phyloP scores from a whole-genome alignment of 2,888 invertebrate genomes.

The Encarsia formosa region DNA sequence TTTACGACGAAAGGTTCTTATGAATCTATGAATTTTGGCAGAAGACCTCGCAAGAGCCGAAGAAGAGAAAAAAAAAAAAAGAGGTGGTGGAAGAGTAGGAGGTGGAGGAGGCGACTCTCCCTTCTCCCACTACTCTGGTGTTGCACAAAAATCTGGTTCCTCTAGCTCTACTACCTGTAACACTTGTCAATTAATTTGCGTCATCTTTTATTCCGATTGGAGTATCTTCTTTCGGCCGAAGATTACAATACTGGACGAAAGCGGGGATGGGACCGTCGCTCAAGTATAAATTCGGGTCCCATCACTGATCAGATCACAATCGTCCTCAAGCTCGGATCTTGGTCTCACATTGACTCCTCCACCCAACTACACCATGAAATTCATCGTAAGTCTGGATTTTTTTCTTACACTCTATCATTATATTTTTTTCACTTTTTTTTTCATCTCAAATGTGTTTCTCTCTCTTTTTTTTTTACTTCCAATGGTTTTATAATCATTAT shows the following conservation, averaged over 20 bases:
- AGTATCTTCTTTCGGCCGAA: not conserved
- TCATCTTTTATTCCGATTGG: constrained; percentile 20
- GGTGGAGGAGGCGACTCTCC: too few relatives aligned
- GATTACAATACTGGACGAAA: constrained; percentile 10
- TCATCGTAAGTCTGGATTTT: constrained; percentile 39
- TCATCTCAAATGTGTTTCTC: too few relatives aligned
- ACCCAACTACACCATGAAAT: constrained; percentile 40
- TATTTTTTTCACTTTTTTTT: too few relatives aligned
- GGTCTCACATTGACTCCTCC: constrained; percentile 26
- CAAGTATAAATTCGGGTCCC: constrained; percentile 43
- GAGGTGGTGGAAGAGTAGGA: too few relatives aligned
- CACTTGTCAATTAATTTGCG: constrained; percentile 20
- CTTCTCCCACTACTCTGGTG: constrained; percentile 21
- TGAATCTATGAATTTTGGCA: constrained; percentile 39
- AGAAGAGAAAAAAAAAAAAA: too few relatives aligned
- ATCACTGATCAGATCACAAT: constrained; percentile 30
- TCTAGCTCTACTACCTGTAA: constrained; percentile 16
- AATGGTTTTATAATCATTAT: too few relatives aligned
- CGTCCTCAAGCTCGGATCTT: constrained; percentile 37
- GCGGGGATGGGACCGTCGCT: constrained; percentile 39
- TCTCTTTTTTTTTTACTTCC: too few relatives aligned
- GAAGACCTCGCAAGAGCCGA: constrained; percentile 35
- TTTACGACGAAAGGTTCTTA: constrained; percentile 39
- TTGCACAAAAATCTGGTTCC: too few relatives aligned
- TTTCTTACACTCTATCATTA: too few relatives aligned